These are phyloP conservation scores for Creontiades dilutus DNA, from an alignment of 2,888 invertebrate genomes.

Conservation along the genomic window DNA sequence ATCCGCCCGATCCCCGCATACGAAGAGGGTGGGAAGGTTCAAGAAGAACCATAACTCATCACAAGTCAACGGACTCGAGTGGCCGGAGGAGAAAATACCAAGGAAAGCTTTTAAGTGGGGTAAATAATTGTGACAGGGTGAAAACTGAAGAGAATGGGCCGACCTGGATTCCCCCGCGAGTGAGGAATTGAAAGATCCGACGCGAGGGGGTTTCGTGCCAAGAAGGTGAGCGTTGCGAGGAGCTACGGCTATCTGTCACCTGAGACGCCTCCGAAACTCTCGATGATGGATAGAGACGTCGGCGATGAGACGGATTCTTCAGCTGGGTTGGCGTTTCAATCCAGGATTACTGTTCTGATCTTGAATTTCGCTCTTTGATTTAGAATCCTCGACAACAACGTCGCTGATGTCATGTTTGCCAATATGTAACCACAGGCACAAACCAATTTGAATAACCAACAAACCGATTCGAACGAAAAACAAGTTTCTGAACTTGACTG, in stretches of 20 bases:
- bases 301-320: too few species aligned
- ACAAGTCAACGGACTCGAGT: constrained; percentile 21
- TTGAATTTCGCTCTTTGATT: too few species aligned
- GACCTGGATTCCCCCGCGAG: constrained; percentile 40
- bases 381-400: too few species aligned
- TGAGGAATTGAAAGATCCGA: constrained; percentile 47
- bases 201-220: neutral
- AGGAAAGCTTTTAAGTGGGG: constrained; percentile 60
- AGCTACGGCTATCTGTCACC: constrained; percentile 1
- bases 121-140: constrained; percentile 52
- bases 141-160: constrained; percentile 13
- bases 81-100: constrained; percentile 56
- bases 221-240: neutral
- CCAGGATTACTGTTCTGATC: too few species aligned
- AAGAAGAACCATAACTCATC: constrained; percentile 1
- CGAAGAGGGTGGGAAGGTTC: neutral
- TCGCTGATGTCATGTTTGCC: too few species aligned
- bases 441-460: too few species aligned
- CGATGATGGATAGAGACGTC: neutral
- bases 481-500: too few species aligned
- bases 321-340: too few species aligned
- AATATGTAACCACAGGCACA: too few species aligned
- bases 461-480: too few species aligned
- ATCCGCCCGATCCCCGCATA: neutral
- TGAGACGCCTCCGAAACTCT: neutral